Evolutionary conservation across 2,797 vertebrate genomes (phyloP).

Genomic region (Enteromius mattozi): DNA sequence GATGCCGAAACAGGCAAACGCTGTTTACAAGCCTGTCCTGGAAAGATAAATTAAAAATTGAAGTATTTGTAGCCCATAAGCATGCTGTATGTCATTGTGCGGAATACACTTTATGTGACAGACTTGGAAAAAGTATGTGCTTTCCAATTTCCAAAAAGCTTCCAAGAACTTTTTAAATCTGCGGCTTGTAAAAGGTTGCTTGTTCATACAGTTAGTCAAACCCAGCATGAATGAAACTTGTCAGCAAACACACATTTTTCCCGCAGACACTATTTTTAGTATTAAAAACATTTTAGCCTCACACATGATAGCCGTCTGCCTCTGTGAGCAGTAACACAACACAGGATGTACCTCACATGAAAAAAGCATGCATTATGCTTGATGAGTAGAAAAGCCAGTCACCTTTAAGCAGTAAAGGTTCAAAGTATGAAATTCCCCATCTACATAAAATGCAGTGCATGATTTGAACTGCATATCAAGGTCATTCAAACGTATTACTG

Average conservation of each 20-base stretch:
- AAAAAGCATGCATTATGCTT: constrained; percentile 1
- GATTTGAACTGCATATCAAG: constrained; percentile 25
- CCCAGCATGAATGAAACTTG: constrained; percentile 35
- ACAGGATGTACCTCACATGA: constrained; percentile 21
- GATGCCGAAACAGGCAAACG: background rate
- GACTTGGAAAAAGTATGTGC: constrained; percentile 43
- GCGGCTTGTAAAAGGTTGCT: constrained; percentile 39
- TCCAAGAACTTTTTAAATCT: constrained; percentile 36
- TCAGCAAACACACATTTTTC: constrained; percentile 40
- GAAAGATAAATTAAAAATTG: constrained; percentile 28
- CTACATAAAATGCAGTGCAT: constrained; percentile 1
- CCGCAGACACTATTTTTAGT: constrained; percentile 36
- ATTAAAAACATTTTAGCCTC: constrained; percentile 17
- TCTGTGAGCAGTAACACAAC: constrained; percentile 20
- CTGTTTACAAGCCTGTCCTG: constrained; percentile 28
- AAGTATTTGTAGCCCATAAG: constrained; percentile 23
- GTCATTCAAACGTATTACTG: constrained; percentile 23
- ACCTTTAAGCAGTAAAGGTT: constrained; percentile 21
- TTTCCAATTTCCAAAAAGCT: constrained; percentile 34
- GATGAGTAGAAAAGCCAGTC: constrained; percentile 2
- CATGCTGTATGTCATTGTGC: constrained; percentile 30
- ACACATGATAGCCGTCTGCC: constrained; percentile 26
- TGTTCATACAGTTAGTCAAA: constrained; percentile 39
- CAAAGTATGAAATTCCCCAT: constrained; percentile 1
- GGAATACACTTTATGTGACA: constrained; percentile 34